These are phyloP conservation scores for Tillus elongatus DNA, from an alignment of 2,888 invertebrate genomes.

Conservation along the genomic window DNA sequence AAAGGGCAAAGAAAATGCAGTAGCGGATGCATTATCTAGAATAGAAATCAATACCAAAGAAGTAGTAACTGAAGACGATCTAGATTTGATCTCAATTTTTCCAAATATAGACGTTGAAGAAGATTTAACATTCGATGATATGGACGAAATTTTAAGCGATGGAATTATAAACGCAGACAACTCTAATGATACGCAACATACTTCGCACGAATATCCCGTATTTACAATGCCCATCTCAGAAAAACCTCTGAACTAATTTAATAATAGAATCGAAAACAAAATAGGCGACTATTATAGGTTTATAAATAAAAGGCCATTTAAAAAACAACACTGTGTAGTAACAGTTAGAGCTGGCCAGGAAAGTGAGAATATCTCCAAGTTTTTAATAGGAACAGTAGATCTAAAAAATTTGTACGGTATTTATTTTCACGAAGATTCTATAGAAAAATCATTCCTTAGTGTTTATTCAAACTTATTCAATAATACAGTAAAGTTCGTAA, in stretches of 20 bases:
- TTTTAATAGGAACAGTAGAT: background rate
- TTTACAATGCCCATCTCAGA: too few relatives aligned
- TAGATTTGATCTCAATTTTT: background rate
- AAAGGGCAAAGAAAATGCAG: conserved; percentile 7
- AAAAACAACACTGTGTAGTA: background rate
- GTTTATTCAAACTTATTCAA: background rate
- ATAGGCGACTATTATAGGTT: background rate
- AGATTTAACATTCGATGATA: background rate
- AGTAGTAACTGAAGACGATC: background rate
- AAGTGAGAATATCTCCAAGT: background rate
- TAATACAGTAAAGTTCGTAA: background rate
- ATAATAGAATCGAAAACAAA: conserved; percentile 3
- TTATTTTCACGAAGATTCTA: too few relatives aligned
- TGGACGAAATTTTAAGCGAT: too few relatives aligned
- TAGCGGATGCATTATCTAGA: conserved; percentile 4
- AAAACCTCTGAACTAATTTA: too few relatives aligned
- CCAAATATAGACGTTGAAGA: too few relatives aligned
- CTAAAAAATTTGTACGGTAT: background rate
- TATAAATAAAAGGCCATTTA: background rate
- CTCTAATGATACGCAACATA: conserved; percentile 5
- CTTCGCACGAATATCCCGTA: conserved; percentile 6
- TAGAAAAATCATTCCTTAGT: background rate
- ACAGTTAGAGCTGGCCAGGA: background rate
- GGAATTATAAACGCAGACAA: too few relatives aligned
- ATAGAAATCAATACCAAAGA: conserved; percentile 3